Base-by-base conservation (phyloP, 2,113 vertebrate genomes). In the Sminthopsis crassicaudata region DNA sequence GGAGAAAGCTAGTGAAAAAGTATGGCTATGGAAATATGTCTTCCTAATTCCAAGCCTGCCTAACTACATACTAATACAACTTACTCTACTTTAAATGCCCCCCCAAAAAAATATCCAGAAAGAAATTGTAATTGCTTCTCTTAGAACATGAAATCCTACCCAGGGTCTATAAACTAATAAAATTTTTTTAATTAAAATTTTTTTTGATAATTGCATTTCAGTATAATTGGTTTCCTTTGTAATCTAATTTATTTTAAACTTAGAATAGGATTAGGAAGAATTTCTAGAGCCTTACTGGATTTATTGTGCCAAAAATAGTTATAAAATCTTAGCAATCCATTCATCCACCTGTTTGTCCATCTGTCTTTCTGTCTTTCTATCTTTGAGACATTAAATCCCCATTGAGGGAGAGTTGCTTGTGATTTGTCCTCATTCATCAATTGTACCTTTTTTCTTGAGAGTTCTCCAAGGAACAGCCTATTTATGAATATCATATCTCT, bases 211-310 rank as follows among this genome's bases (percentile, higher is more conserved):
- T 42, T 84, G n/a, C 36, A 84, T 84, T 84, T 84, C 67, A 84
- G 23, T 84, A 84, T 84, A 84, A 42, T 42, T 84, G 67, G 27
- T 90, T 94, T 93, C 30, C 93, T 94, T 92, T 96, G 67, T 95
- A 1, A 92, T 95, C 89, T 27, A 95, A 67, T 52, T 91, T 95
- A 53, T 50, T 94, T 92, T 51, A 46, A 46, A 94, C 57, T 94
- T 60, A 24, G 36, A 91, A 23, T 92, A 93, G 27, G 14, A 94
- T 93, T 91, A 52, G 46, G 96, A 89, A 42, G 67, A 84, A 91
- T 93, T 53, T 93, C 26, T 91, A 46, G 89, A 94, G 60, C 46
- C 22, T 84, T 94, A 14, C 7, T 90, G 27, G 1, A 26, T 91
- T 91, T 54, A 84, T 10, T 90, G 30, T 46, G 42, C 88, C 7